A percentile compares a stretch with the other conserved stretches of the same genome.
These are phyloP conservation scores for Epicauta chinensis DNA, from an alignment of 1,140 invertebrate genomes.

Conservation along the genomic window DNA sequence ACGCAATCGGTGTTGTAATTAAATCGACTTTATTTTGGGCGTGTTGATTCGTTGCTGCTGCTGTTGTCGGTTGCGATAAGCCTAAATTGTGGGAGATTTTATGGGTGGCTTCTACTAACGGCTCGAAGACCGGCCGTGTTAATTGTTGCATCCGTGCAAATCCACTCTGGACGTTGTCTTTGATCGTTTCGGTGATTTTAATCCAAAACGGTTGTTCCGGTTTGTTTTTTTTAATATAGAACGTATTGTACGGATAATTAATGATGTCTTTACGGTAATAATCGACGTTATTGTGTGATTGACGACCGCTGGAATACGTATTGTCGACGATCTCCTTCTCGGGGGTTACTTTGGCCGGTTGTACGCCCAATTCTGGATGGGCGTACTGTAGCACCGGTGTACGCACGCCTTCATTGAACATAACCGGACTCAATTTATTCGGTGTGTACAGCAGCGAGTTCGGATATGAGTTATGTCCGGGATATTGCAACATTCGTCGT, in stretches of 20 bases:
- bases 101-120: constrained; percentile 66
- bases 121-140: constrained; percentile 63
- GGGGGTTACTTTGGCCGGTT: constrained; percentile 56
- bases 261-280: constrained; percentile 44
- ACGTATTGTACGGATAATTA: constrained; percentile 48
- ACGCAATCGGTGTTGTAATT: constrained; percentile 42
- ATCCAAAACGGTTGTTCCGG: constrained; percentile 62
- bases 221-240: constrained; percentile 45
- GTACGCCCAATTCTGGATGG: constrained; percentile 68
- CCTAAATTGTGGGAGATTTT: constrained; percentile 71
- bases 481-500: constrained; percentile 61
- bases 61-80: constrained; percentile 42
- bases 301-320: constrained; percentile 19
- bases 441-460: constrained; percentile 55
- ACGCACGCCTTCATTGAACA: constrained; percentile 60
- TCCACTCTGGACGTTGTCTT: constrained; percentile 61
- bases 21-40: constrained; percentile 67
- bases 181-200: constrained; percentile 62
- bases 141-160: constrained; percentile 63
- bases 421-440: constrained; percentile 45
- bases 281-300: constrained; percentile 45
- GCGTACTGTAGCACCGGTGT: constrained; percentile 71
- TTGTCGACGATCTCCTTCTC: constrained; percentile 40
- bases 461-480: constrained; percentile 54
- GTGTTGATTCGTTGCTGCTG: constrained; percentile 36